These are phyloP conservation scores for Sinohyriopsis cumingii DNA, from an alignment of 2,888 invertebrate species.

Conservation along the genomic window DNA sequence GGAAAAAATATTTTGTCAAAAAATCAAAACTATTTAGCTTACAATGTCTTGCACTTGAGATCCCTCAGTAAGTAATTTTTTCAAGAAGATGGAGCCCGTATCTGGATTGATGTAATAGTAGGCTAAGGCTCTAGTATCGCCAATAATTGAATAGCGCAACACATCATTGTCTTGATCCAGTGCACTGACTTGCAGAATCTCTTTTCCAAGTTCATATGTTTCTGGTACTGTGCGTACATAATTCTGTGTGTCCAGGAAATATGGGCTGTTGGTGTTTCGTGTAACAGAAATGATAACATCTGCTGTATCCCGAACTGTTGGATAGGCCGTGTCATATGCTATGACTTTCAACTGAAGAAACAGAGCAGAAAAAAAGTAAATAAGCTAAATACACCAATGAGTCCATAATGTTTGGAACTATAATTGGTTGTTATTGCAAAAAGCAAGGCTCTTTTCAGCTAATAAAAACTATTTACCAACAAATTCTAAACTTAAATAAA, in stretches of 20 bases:
- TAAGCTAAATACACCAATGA: background rate
- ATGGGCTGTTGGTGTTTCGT: constrained; percentile 54
- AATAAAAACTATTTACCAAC: background rate
- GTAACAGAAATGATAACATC: constrained; percentile 42
- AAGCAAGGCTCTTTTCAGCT: background rate
- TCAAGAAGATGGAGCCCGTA: constrained; percentile 53
- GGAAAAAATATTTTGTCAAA: too few relatives aligned
- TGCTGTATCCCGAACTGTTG: constrained; percentile 33
- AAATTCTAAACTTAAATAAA: background rate
- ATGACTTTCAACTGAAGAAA: constrained; percentile 38
- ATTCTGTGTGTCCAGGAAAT: constrained; percentile 40
- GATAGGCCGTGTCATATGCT: constrained; percentile 54
- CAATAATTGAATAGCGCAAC: constrained; percentile 55
- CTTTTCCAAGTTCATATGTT: constrained; percentile 50
- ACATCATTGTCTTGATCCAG: constrained; percentile 51
- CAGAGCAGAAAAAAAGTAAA: background rate
- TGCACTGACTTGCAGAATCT: constrained; percentile 50
- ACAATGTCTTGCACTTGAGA: constrained; percentile 44
- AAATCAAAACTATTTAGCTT: constrained; percentile 11
- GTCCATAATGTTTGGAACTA: background rate
- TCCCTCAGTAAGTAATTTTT: constrained; percentile 53
- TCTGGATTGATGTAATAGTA: constrained; percentile 55
- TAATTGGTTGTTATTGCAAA: too few relatives aligned
- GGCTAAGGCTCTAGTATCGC: constrained; percentile 49
- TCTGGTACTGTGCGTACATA: constrained; percentile 51